These are phyloP conservation scores for cattle (Bos taurus) DNA, from an alignment of 2,113 vertebrate species.

Conservation along the genomic window ARS-UCD2.0 NC_037334.1:108685501-108686000, in stretches of 20 bases:
- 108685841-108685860: neutral
- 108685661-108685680: neutral
- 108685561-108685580: neutral
- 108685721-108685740: neutral
- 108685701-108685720: neutral
- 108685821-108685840: neutral
- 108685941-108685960: neutral
- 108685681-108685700: neutral
- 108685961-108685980: neutral
- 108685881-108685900: neutral
- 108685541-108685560: constrained; percentile 17
- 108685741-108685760: neutral
- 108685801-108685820: neutral
- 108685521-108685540: neutral
- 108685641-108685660: neutral
- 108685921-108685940: neutral
- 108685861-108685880: neutral
- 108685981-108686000: neutral
- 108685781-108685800: neutral
- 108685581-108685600: neutral
- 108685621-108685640: neutral
- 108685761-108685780: neutral
- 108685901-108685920: neutral
- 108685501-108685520: neutral
- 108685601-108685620: neutral